phyloP scores from a whole-genome alignment of 2,113 vertebrate species.

The Indicator maculatus region DNA sequence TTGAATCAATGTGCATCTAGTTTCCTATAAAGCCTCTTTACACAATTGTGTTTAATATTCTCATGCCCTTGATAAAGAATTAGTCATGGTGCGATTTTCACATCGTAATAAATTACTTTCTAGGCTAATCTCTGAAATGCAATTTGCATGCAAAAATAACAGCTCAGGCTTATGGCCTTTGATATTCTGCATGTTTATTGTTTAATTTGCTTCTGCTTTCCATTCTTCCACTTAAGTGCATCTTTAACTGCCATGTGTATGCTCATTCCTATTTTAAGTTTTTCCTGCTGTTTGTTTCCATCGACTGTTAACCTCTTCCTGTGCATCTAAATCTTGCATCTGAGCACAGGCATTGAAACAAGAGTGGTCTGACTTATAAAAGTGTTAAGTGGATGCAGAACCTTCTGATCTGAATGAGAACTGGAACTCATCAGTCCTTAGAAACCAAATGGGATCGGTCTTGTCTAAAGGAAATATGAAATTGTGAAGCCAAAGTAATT shows the following conservation, averaged over 20 bases:
- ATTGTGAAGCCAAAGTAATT: not conserved
- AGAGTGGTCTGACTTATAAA: not conserved
- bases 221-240: not conserved
- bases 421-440: not conserved
- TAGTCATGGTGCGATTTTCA: not conserved
- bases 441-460: not conserved
- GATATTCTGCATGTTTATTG: not conserved
- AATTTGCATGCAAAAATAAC: not conserved
- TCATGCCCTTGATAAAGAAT: not conserved
- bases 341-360: not conserved
- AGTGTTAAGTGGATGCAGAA: not conserved
- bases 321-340: too few species aligned
- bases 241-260: not conserved
- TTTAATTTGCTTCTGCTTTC: not conserved
- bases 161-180: not conserved
- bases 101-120: not conserved
- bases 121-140: not conserved
- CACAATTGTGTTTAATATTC: not conserved
- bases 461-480: not conserved
- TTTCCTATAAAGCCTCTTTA: not conserved
- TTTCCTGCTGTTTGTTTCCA: not conserved
- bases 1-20: not conserved
- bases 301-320: not conserved
- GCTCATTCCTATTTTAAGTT: not conserved
- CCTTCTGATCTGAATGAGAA: not conserved